A percentile compares a stretch with the other conserved stretches of the same genome.
Evolutionary conservation across 1,140 invertebrate genomes (phyloP).

Genomic region (Lepidotrigona ventralis): DNA sequence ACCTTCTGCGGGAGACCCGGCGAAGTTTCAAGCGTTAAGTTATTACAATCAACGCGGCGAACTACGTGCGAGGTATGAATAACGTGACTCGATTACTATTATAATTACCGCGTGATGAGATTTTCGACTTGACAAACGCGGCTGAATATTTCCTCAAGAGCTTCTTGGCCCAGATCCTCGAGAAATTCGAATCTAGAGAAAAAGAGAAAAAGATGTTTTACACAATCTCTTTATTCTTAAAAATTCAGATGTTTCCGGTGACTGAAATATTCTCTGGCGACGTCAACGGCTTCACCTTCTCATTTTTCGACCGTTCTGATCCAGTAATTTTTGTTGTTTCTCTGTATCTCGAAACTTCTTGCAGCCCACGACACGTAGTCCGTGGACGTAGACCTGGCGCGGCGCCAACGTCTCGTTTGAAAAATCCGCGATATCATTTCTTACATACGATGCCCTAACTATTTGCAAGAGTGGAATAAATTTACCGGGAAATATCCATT

Average conservation of each 20-base stretch:
- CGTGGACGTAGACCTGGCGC: neutral
- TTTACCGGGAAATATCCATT: neutral
- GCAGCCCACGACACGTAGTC: neutral
- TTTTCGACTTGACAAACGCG: too few species aligned
- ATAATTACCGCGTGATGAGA: accelerated
- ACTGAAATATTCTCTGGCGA: neutral
- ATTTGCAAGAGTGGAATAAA: neutral
- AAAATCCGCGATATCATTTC: neutral
- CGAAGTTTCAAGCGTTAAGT: slow-evolving; percentile 29
- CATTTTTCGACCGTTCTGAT: neutral
- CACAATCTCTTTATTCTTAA: neutral
- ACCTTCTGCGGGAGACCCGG: slow-evolving; percentile 42
- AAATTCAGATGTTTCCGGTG: neutral
- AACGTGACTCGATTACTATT: neutral
- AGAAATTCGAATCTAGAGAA: too few species aligned
- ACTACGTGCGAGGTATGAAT: neutral
- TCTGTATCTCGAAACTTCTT: neutral
- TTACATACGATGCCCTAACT: neutral
- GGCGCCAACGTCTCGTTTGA: neutral
- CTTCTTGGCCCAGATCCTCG: too few species aligned
- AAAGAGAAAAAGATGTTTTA: too few species aligned
- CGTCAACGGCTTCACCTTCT: neutral
- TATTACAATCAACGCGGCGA: neutral
- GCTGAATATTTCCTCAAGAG: neutral
- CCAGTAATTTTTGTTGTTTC: neutral